Percentiles rank a stretch among this genome's conserved stretches.
These are phyloP conservation scores for Microcaecilia unicolor DNA, from an alignment of 2,797 vertebrate genomes.

Conservation along the genomic window DNA sequence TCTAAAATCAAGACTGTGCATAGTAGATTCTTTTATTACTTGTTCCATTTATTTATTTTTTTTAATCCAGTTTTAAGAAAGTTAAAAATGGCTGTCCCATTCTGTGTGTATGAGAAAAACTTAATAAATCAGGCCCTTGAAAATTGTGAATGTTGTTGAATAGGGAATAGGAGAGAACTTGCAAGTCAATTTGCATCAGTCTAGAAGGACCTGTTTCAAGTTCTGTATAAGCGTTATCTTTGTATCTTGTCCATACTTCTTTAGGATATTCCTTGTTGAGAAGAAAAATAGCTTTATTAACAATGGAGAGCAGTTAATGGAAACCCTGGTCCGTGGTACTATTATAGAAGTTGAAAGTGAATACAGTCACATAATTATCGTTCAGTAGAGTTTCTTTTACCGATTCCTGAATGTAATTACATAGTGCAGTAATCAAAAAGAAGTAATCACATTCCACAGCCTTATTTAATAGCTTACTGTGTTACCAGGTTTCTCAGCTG, in stretches of 20 bases:
- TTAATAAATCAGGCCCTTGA: too few relatives aligned
- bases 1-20: too few relatives aligned
- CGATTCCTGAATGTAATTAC: constrained; percentile 57
- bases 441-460: constrained; percentile 43
- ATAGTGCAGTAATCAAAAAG: constrained; percentile 49
- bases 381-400: constrained; percentile 56
- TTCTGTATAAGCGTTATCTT: constrained; percentile 10
- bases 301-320: constrained; percentile 46
- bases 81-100: too few relatives aligned
- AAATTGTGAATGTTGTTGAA: not conserved
- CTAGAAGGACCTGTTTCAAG: not conserved
- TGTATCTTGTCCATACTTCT: constrained; percentile 10
- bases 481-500: constrained; percentile 34
- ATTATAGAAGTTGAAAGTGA: constrained; percentile 50
- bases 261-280: constrained; percentile 35
- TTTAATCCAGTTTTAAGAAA: too few relatives aligned
- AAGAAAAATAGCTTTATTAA: constrained; percentile 52
- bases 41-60: too few relatives aligned
- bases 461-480: constrained; percentile 49
- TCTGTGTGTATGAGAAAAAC: too few relatives aligned
- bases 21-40: too few relatives aligned
- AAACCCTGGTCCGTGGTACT: constrained; percentile 42
- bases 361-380: constrained; percentile 47
- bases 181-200: constrained; percentile 7
- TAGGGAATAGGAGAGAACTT: not conserved